These are phyloP conservation scores for Pampusana beccarii DNA, from an alignment of 2,113 vertebrate species.

Conservation along the genomic window DNA sequence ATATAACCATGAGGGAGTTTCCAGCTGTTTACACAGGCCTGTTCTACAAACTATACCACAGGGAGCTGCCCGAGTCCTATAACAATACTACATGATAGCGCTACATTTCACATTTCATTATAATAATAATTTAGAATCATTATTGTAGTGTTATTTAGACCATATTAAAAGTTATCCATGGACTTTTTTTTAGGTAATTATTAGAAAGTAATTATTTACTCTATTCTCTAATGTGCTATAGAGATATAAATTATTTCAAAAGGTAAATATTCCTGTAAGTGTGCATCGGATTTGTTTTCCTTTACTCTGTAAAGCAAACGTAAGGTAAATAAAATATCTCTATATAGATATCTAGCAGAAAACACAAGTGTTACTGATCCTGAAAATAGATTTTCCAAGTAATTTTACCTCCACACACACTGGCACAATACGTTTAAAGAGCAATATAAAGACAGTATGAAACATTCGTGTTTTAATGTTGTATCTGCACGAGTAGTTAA, in stretches of 20 bases:
- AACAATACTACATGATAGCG: conserved; percentile 23
- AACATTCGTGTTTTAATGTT: conserved; percentile 20
- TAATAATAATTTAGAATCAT: conserved; percentile 6
- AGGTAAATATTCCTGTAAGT: conserved; percentile 23
- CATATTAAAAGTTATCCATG: not conserved
- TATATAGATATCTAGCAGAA: not conserved
- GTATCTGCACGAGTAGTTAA: conserved; percentile 17
- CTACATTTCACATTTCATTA: conserved; percentile 46
- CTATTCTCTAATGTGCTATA: conserved; percentile 12
- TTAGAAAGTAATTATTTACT: not conserved
- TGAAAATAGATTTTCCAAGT: not conserved
- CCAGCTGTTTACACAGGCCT: conserved; percentile 84
- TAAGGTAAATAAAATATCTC: conserved; percentile 41
- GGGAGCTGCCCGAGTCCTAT: conserved; percentile 76
- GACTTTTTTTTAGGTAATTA: not conserved
- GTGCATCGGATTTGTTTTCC: conserved; percentile 17
- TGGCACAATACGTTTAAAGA: conserved; percentile 4
- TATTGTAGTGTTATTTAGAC: not conserved
- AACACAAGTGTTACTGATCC: not conserved
- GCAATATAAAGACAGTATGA: not conserved
- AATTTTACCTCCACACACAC: not conserved
- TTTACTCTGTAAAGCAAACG: conserved; percentile 37
- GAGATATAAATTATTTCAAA: conserved; percentile 36
- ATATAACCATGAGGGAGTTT: conserved; percentile 83
- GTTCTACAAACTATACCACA: conserved; percentile 90